Percentiles rank a stretch among this genome's conserved stretches.
phyloP scores from a whole-genome alignment of 2,888 invertebrate species.

The Oligia latruncula region DNA sequence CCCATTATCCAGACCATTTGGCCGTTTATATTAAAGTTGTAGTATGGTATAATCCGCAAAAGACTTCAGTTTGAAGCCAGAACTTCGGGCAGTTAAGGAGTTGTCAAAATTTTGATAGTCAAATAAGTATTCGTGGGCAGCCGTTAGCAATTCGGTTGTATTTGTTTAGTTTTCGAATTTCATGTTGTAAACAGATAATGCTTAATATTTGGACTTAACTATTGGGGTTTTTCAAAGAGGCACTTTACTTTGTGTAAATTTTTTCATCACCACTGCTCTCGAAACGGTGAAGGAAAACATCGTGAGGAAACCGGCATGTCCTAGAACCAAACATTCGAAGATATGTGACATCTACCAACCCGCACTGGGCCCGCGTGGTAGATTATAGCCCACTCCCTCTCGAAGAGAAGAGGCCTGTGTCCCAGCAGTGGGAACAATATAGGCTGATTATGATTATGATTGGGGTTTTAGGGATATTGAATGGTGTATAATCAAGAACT shows the following conservation, averaged over 20 bases:
- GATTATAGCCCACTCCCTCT: no score
- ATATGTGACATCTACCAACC: no score
- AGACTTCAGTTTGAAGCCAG: constrained; percentile 51
- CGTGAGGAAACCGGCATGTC: no score
- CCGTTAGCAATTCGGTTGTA: constrained; percentile 16
- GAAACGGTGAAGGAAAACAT: no score
- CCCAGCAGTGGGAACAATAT: no score
- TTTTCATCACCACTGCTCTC: no score
- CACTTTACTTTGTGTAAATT: no score
- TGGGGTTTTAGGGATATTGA: no score
- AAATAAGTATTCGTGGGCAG: constrained; percentile 17
- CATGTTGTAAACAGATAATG: constrained; percentile 1
- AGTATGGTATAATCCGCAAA: constrained; percentile 52
- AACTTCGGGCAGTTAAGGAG: constrained; percentile 39
- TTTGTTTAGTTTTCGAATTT: constrained; percentile 30
- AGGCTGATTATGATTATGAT: no score
- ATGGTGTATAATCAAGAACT: neutral
- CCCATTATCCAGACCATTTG: constrained; percentile 50
- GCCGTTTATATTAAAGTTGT: constrained; percentile 59
- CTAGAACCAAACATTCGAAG: no score
- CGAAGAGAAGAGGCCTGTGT: no score
- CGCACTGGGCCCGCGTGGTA: no score
- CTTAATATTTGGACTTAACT: constrained; percentile 3
- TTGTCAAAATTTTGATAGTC: constrained; percentile 44
- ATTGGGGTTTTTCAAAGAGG: neutral